phyloP scores from a whole-genome alignment of 2,888 invertebrate species.

The Mayetiola destructor region DNA sequence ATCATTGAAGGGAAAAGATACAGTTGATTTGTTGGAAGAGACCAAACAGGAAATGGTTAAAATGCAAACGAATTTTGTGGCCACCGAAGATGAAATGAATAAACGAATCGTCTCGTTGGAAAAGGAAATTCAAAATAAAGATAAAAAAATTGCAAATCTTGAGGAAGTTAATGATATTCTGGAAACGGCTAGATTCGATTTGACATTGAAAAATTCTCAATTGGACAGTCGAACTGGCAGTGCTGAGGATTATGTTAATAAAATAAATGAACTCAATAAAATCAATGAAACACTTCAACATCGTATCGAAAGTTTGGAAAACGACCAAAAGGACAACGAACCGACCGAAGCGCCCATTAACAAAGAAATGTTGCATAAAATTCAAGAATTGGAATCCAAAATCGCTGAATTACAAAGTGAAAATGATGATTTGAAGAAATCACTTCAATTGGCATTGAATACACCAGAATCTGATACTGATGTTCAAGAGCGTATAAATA shows the following conservation, averaged over 20 bases:
- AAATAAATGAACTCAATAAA: conserved; percentile 26
- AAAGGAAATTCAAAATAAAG: conserved; percentile 41
- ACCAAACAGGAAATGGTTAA: conserved; percentile 65
- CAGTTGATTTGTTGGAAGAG: conserved; percentile 58
- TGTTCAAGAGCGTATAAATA: conserved; percentile 22
- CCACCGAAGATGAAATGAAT: conserved; percentile 54
- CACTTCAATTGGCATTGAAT: conserved; percentile 28
- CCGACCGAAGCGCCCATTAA: conserved; percentile 37
- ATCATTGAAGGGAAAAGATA: conserved; percentile 44
- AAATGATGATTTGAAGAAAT: conserved; percentile 41
- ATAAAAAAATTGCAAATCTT: conserved; percentile 40
- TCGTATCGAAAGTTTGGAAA: conserved; percentile 30
- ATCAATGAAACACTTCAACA: conserved; percentile 22
- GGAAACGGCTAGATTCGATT: conserved; percentile 38
- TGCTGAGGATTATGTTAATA: conserved; percentile 22
- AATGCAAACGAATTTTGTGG: conserved; percentile 64
- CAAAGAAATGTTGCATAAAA: conserved; percentile 38
- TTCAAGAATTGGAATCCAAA: conserved; percentile 40
- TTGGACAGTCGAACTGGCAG: conserved; percentile 34
- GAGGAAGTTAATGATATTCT: conserved; percentile 42
- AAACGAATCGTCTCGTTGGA: conserved; percentile 46
- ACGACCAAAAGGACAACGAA: conserved; percentile 20
- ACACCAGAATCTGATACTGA: conserved; percentile 21
- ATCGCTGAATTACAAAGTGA: conserved; percentile 41
- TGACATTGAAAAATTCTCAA: conserved; percentile 38